These are phyloP conservation scores for Drosophila serrata DNA, from an alignment of 1,140 invertebrate genomes.

Conservation along the genomic window DNA sequence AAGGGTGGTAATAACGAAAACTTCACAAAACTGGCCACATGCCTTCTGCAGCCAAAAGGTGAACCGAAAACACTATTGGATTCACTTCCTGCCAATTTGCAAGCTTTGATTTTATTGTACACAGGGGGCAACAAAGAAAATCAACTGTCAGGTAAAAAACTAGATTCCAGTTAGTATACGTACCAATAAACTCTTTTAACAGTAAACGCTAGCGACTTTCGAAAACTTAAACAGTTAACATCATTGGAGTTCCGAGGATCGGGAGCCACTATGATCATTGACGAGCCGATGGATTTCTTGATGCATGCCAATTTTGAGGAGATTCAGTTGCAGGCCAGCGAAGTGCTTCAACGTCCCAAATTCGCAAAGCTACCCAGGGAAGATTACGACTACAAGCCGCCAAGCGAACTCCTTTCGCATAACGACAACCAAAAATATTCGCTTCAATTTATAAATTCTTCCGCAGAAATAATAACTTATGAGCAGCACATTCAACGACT, in stretches of 20 bases:
- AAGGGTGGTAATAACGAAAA: constrained; percentile 39
- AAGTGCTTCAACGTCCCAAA: constrained; percentile 77
- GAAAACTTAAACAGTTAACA: constrained; percentile 86
- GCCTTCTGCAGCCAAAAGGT: constrained; percentile 86
- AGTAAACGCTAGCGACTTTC: constrained; percentile 86
- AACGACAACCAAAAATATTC: constrained; percentile 32
- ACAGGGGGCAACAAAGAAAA: constrained; percentile 85
- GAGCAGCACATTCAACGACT: constrained; percentile 87
- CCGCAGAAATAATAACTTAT: constrained; percentile 87
- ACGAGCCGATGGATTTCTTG: constrained; percentile 83
- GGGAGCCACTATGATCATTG: constrained; percentile 81
- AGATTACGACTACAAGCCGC: constrained; percentile 75
- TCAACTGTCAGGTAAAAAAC: constrained; percentile 61
- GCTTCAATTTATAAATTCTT: constrained; percentile 49
- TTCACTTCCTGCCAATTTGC: constrained; percentile 86
- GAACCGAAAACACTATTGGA: constrained; percentile 85
- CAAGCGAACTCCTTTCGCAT: constrained; percentile 48
- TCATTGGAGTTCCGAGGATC: constrained; percentile 88
- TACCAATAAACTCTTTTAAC: constrained; percentile 23
- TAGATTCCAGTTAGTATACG: too few relatives aligned
- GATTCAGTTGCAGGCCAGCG: constrained; percentile 65
- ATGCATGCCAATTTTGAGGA: constrained; percentile 86
- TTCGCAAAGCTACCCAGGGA: constrained; percentile 71
- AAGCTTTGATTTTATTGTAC: constrained; percentile 86
- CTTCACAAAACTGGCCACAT: constrained; percentile 87